phyloP scores from a whole-genome alignment of 37 sponge, comb jelly and placozoan species.

The Aplysina aerophoba region DNA sequence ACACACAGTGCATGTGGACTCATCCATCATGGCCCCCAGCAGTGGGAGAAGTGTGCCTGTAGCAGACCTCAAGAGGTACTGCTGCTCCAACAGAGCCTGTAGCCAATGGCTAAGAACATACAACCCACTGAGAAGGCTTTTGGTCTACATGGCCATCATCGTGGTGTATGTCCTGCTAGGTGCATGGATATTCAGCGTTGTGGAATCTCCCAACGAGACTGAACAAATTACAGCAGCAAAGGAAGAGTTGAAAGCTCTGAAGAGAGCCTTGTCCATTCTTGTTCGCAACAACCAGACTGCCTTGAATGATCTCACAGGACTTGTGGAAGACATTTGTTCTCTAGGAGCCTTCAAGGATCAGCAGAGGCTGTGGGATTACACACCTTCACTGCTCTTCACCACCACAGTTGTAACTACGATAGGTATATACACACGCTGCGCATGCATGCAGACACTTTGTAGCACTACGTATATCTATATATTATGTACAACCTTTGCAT shows the following conservation, averaged over 20 bases:
- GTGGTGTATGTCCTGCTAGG: conserved; percentile 62
- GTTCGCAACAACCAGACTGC: conserved; percentile 1
- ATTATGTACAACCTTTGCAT: neutral
- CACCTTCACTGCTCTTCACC: conserved; percentile 54
- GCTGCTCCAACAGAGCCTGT: conserved; percentile 17
- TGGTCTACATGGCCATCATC: conserved; percentile 30
- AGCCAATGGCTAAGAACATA: conserved; percentile 32
- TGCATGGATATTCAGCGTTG: conserved; percentile 39
- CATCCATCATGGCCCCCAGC: too few relatives aligned
- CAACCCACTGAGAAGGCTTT: conserved; percentile 40
- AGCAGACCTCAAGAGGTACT: neutral
- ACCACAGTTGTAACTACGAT: conserved; percentile 68
- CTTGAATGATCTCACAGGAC: neutral
- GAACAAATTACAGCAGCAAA: neutral
- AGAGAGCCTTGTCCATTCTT: neutral
- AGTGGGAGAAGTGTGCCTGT: too few relatives aligned
- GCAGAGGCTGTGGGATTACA: conserved; percentile 43
- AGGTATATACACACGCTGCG: conserved; percentile 35
- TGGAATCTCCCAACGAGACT: conserved; percentile 47
- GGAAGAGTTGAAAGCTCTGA: neutral
- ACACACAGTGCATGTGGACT: too few relatives aligned
- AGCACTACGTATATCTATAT: neutral
- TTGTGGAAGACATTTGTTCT: neutral
- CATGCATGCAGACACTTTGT: neutral
- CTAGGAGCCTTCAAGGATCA: neutral